Evolutionary conservation across 2,888 invertebrate genomes (phyloP).

Genomic region (Halictus ligatus): DNA sequence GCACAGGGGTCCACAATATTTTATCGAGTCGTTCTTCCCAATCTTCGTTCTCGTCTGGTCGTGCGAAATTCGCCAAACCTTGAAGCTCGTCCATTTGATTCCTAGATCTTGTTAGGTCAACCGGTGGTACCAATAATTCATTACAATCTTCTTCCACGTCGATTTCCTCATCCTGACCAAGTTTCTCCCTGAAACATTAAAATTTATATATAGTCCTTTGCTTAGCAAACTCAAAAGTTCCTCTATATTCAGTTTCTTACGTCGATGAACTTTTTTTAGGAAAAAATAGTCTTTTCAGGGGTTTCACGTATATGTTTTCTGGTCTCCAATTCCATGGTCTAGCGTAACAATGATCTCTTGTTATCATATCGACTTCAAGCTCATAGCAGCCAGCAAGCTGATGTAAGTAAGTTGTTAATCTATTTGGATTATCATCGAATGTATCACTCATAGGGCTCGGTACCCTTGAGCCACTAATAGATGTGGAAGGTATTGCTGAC

Average conservation of each 20-base stretch:
- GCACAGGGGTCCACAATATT: conserved; percentile 87
- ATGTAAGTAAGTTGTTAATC: conserved; percentile 81
- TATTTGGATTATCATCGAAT: conserved; percentile 85
- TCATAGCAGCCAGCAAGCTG: conserved; percentile 81
- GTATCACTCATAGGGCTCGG: conserved; percentile 83
- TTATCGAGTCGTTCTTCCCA: conserved; percentile 90
- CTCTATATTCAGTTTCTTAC: conserved; percentile 44
- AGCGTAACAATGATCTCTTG: conserved; percentile 90
- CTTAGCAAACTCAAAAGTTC: not conserved
- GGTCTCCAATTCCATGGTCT: conserved; percentile 89
- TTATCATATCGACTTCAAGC: conserved; percentile 82
- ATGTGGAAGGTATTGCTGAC: conserved; percentile 60
- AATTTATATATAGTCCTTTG: conserved; percentile 11
- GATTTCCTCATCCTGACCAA: conserved; percentile 77
- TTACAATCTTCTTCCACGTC: conserved; percentile 84
- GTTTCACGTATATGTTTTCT: conserved; percentile 87
- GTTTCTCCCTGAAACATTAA: conserved; percentile 63
- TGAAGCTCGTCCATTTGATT: conserved; percentile 90
- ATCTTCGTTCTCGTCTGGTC: conserved; percentile 86
- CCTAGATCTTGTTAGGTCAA: conserved; percentile 87
- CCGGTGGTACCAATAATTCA: conserved; percentile 85
- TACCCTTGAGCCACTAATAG: conserved; percentile 62
- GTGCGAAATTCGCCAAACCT: conserved; percentile 87
- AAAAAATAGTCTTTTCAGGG: conserved; percentile 86
- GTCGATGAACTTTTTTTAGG: conserved; percentile 58